A percentile compares a stretch with the other conserved stretches of the same genome.
phyloP scores from a whole-genome alignment of 2,888 invertebrate species.

The Corbicula japonica region DNA sequence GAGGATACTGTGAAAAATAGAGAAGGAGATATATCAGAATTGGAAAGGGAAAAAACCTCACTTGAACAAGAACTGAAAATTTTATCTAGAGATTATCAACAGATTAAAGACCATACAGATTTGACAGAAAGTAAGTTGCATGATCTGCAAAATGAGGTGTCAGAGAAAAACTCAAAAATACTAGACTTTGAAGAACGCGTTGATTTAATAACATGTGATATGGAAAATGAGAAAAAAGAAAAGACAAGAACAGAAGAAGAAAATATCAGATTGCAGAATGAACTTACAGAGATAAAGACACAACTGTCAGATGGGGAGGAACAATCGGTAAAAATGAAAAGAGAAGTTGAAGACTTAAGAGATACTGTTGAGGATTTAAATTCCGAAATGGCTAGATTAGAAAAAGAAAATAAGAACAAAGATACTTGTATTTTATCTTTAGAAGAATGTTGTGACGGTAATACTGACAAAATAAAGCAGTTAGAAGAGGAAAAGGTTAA shows the following conservation, averaged over 20 bases:
- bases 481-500: conserved; percentile 35
- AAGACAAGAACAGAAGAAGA: conserved; percentile 26
- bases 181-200: conserved; percentile 19
- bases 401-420: conserved; percentile 33
- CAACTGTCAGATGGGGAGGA: conserved; percentile 22
- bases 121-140: conserved; percentile 17
- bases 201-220: conserved; percentile 6
- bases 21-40: conserved; percentile 32
- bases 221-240: conserved; percentile 15
- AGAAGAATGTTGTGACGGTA: conserved; percentile 38
- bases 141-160: conserved; percentile 21
- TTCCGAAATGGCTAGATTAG: conserved; percentile 21
- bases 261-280: conserved; percentile 14
- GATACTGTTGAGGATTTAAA: conserved; percentile 25
- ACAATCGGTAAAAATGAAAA: conserved; percentile 9
- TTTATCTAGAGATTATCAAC: conserved; percentile 2
- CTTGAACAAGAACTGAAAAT: conserved; percentile 31
- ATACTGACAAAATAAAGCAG: conserved; percentile 18
- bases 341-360: conserved; percentile 14
- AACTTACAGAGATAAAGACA: conserved; percentile 23
- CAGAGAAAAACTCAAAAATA: conserved; percentile 6
- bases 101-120: conserved; percentile 14
- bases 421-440: conserved; percentile 29
- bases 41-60: conserved; percentile 40
- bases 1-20: conserved; percentile 36